Evolutionary conservation across 2,888 invertebrate species (phyloP).

Genomic region (Andricus curvator): DNA sequence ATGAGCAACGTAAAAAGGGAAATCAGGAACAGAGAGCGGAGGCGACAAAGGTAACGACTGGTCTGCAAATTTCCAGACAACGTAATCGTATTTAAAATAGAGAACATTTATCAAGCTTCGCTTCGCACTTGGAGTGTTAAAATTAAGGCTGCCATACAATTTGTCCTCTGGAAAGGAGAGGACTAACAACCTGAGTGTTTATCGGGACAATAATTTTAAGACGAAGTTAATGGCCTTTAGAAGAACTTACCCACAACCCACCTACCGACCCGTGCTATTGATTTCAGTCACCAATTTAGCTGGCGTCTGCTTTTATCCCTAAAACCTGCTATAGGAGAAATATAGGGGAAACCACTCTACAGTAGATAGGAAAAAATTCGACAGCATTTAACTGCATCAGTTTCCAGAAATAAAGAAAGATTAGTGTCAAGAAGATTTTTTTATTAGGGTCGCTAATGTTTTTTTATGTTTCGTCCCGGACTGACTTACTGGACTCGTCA

Average conservation of each 20-base stretch:
- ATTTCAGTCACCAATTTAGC: constrained; percentile 32
- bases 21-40: constrained; percentile 38
- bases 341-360: too few species aligned
- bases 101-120: constrained; percentile 60
- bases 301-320: constrained; percentile 2
- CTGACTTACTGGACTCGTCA: too few species aligned
- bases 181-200: constrained; percentile 64
- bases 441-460: too few species aligned
- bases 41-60: constrained; percentile 34
- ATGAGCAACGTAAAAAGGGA: constrained; percentile 30
- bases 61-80: constrained; percentile 39
- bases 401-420: too few species aligned
- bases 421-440: too few species aligned
- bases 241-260: constrained; percentile 49
- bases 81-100: constrained; percentile 64
- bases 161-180: constrained; percentile 54
- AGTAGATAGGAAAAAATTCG: too few species aligned
- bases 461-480: too few species aligned
- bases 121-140: constrained; percentile 54
- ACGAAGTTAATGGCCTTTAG: constrained; percentile 58
- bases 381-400: too few species aligned
- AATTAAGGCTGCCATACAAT: constrained; percentile 61
- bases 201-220: constrained; percentile 62
- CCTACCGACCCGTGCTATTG: constrained; percentile 19
- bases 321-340: neutral